A percentile compares a stretch with the other conserved stretches of the same genome.
These are phyloP conservation scores for Drosophila cognata DNA, from an alignment of 2,888 invertebrate genomes.

Conservation along the genomic window DNA sequence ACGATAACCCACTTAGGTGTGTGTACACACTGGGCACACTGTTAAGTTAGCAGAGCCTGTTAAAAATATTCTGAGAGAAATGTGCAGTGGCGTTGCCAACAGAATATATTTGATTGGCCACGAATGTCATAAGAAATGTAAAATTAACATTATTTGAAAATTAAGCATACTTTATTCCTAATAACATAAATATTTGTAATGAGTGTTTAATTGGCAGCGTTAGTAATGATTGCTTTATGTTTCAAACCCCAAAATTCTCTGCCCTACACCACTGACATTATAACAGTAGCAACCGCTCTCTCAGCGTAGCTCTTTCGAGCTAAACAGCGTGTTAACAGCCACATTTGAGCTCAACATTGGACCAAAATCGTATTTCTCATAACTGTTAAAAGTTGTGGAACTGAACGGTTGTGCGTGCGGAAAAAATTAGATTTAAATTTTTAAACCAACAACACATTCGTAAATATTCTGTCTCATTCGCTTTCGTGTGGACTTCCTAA, in stretches of 20 bases:
- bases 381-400: constrained; percentile 46
- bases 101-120: neutral
- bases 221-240: neutral
- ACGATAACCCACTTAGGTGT: neutral
- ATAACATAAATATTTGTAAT: neutral
- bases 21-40: constrained; percentile 42
- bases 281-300: neutral
- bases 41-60: constrained; percentile 24
- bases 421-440: constrained; percentile 30
- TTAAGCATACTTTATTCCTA: neutral
- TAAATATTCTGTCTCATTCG: constrained; percentile 26
- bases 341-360: constrained; percentile 38
- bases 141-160: neutral
- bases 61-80: neutral
- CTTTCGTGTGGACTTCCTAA: constrained; percentile 45
- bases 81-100: neutral
- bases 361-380: constrained; percentile 29
- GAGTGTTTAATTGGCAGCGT: neutral
- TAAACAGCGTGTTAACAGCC: constrained; percentile 17
- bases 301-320: constrained; percentile 8
- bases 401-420: constrained; percentile 51
- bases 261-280: constrained; percentile 21
- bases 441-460: constrained; percentile 37
- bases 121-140: neutral
- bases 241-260: neutral